Base-by-base conservation (phyloP, 2,888 invertebrate genomes). In the Microchrysa polita region DNA sequence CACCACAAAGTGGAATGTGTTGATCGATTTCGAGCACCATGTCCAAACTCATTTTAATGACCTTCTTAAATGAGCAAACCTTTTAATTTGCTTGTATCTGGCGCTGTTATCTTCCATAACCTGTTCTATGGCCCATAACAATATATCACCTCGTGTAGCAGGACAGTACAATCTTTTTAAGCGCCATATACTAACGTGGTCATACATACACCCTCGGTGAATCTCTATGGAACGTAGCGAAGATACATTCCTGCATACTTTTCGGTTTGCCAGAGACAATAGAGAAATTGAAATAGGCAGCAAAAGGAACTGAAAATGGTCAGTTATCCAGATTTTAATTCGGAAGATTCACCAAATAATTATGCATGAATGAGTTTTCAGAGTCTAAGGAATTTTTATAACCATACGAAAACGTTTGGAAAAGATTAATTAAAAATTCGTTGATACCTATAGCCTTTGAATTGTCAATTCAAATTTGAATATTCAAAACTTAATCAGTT, bases 11-110 rank as follows among this genome's bases (percentile, higher is more conserved):
- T 57, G 55, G 55, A 69, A 69, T 57, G 69, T 69, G 57, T 69
- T 69, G 69, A 69, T 69, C 69, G 52, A 72, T 60, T 16, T 48
- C 60, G 60, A 52, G 72, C 44, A 59, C 23, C 73, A 63, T 73
- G 73, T 73, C 53, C 42, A 65, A 65, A 55, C 65, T 73, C 63
- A 73, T 73, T 76, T 77, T 77, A 78, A 78, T 77, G 78, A 77
- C 77, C 78, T 75, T 74, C 77, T 75, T 78, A 78, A 78, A 78
- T 78, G 78, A 78, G 77, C 78, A 78, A 77, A 78, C 78, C 78
- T 78, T 78, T 78, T 78, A 78, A 78, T 78, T 78, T 78, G 78
- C 78, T 78, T 78, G 78, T 78, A 78, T 77, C 78, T 77, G 74
- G 75, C 76, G 69, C 76, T 78, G 77, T 78, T 78, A 78, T 78